Evolutionary conservation across 2,797 vertebrate species (phyloP), one percentile per base, ranked within the genome.

Genomic region (Rousettus madagascariensis): DNA sequence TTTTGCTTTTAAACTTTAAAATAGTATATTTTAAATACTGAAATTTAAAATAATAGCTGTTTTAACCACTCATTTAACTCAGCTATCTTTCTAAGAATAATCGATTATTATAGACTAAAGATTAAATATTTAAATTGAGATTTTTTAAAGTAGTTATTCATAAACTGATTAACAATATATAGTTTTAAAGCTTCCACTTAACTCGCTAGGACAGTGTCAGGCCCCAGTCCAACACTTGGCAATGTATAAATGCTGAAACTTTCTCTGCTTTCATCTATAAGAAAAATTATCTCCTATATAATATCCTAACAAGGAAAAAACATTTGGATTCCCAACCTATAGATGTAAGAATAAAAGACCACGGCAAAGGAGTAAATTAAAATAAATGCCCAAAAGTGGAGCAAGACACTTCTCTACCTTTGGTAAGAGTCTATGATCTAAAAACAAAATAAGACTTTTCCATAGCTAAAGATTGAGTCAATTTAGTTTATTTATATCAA

Each of bases 121-220:
- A 49, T 74, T 30, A 15, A 66, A 68, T 82, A 72, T 49, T 80
- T 3, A 51, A 92, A 96, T 68, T 72, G 49, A 93, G 12, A 6
- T 83, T 95, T 46, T 66, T 24, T 82, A 91, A 86, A 33, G 5
- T 38, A 95, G 85, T 65, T 74, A 69, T 86, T 74, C 9, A 84
- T 15, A 57, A 0, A 59, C 15, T 82, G 16, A 59, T 57, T 74
- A 90, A 91, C 13, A 51, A 57, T 5, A 16, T 36, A 26, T 1
- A 53, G 33, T 61, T 66, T 71, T 36, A 72, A 75, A 80, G 12
- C 6, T 30, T 1, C 30, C 30, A 59, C 33, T 80, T 87, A 11
- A 41, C 33, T 78, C 77, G 57, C 46, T 51, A 33, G 10, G 33
- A 59, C 0, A 57, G 2, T 19, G 5, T 24, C 38, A 86, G 13